phyloP scores from a whole-genome alignment of 2,113 vertebrate species.

The Microcebus griseorufus region DNA sequence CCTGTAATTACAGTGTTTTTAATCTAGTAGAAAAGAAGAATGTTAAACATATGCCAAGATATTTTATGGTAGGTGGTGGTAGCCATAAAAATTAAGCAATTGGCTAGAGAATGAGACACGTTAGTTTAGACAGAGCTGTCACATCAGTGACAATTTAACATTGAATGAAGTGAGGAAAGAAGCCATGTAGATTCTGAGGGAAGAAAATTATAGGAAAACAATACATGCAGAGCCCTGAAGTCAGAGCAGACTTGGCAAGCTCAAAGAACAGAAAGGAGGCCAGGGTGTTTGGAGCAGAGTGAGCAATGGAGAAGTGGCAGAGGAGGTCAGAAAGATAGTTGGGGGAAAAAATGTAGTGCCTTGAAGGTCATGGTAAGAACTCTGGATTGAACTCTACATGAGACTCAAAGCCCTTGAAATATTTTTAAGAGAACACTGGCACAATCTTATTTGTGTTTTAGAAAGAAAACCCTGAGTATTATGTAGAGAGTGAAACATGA shows the following conservation, averaged over 20 bases:
- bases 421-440: not conserved
- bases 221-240: not conserved
- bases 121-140: not conserved
- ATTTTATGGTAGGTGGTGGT: not conserved
- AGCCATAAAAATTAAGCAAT: not conserved
- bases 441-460: not conserved
- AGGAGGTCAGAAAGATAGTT: not conserved
- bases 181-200: not conserved
- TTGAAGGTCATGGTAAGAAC: not conserved
- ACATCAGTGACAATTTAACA: not conserved
- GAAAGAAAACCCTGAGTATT: not conserved
- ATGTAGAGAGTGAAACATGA: not conserved
- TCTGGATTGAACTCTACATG: not conserved
- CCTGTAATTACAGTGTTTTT: not conserved
- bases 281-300: not conserved
- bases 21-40: slow-evolving; percentile 14
- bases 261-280: no score
- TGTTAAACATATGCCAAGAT: not conserved
- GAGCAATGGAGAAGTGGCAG: not conserved
- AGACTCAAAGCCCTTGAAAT: not conserved
- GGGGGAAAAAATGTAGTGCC: not conserved
- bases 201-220: not conserved
- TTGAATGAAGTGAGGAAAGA: not conserved
- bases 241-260: not conserved
- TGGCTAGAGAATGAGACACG: not conserved